Evolutionary conservation across 2,113 vertebrate species (phyloP), one percentile per base, ranked within the genome.

Genomic region (Camelus bactrianus): DNA sequence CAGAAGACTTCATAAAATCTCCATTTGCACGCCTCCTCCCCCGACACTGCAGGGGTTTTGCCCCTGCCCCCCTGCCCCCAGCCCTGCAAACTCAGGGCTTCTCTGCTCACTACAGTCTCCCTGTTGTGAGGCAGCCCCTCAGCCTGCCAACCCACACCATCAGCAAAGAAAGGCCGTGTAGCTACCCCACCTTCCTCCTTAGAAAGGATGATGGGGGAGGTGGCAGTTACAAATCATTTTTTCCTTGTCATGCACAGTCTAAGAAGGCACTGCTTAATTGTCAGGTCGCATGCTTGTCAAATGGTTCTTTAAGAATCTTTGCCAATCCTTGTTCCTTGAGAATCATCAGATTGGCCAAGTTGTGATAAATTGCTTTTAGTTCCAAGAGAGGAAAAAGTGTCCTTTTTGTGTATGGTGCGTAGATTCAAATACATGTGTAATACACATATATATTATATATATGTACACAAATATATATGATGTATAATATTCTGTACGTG

Each of bases 71-170:
- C 19, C 11, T 35, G 42, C 15, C 50, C 24, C 48, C 22, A 82
- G 67, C 35, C 65, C 19, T 0, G 0, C 14, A 50, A 13, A 16
- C 8, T 26, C 50, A 28, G 26, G 28, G 16, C 35, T 42, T 4
- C 22, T 60, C 50, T 22, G 12, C 10, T 9, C 0, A 0, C 5
- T 3, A 13, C 13, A 0, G 0, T 28, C 35, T 58, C n/a, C 54
- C 17, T 24, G 11, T 14, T 38, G 30, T 15, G 6, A 38, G 35
- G 7, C 2, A 73, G 48, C 83, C 38, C 32, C 75, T 46, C 24
- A 2, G 38, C 10, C 6, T 16, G 2, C 56, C 20, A 4, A 11
- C 9, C 35, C 42, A 17, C 65, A 81, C 30, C 38, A 19, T 19
- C 24, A 32, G 6, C 14, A 32, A 83, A 67, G 67, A 6, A 24